These are phyloP conservation scores for Acyrthosiphon pisum DNA, from an alignment of 1,140 invertebrate species.

Conservation along the genomic window DNA sequence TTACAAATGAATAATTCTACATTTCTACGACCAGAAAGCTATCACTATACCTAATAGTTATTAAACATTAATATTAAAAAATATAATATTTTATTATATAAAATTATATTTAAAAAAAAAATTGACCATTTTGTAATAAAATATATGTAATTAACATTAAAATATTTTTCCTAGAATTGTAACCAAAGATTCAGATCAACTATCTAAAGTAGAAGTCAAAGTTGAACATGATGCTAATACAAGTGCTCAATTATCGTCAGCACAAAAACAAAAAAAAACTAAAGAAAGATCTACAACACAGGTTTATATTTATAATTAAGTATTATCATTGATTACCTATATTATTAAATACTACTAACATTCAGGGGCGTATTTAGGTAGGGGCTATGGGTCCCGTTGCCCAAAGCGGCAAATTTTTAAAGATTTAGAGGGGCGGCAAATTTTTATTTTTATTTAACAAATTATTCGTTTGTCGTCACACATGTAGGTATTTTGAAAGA, in stretches of 20 bases:
- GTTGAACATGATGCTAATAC: slow-evolving; percentile 14
- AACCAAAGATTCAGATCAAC: slow-evolving; percentile 19
- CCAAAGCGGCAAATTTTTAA: no score
- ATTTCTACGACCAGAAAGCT: not conserved
- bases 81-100: no score
- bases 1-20: not conserved
- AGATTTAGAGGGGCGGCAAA: no score
- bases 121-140: not conserved
- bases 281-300: slow-evolving; percentile 51
- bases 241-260: not conserved
- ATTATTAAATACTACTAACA: no score
- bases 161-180: not conserved
- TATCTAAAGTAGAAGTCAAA: slow-evolving; percentile 36
- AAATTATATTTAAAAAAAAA: not conserved
- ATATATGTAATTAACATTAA: not conserved
- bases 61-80: not conserved
- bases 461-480: no score
- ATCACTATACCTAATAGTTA: not conserved
- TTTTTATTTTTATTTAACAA: no score
- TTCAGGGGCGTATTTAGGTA: no score
- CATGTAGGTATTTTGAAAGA: no score
- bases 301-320: not conserved
- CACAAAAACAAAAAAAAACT: slow-evolving; percentile 50
- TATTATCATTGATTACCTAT: not conserved
- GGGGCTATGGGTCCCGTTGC: no score